Conservation (phyloP, 2,888 invertebrate genomes). For the Leptinotarsa peninsularis region DNA sequence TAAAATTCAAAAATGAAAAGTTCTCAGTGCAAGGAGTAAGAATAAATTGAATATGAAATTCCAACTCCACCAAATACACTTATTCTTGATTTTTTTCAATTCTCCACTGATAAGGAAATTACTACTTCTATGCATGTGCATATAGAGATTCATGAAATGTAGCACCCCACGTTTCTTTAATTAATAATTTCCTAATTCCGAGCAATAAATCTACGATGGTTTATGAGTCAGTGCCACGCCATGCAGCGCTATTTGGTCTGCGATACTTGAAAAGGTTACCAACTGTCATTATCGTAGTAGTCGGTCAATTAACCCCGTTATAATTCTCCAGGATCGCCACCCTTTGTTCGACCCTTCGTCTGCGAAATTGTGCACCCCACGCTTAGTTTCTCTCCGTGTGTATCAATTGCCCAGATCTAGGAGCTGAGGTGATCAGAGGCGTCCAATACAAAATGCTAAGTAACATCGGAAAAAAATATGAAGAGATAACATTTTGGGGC, state of each 20-base stretch:
- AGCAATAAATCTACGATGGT: slow-evolving; percentile 26
- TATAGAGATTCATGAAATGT: not conserved
- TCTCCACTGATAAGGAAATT: not conserved
- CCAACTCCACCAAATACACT: no score
- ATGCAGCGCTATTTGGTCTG: slow-evolving; percentile 17
- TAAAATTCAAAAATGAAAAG: no score
- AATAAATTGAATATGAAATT: no score
- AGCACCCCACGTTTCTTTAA: slow-evolving; percentile 16
- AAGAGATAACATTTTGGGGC: no score
- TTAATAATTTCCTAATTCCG: slow-evolving; percentile 30
- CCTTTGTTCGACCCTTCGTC: slow-evolving; percentile 50
- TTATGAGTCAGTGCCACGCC: slow-evolving; percentile 34
- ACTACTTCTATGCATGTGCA: not conserved
- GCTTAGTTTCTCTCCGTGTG: slow-evolving; percentile 35
- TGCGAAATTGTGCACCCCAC: slow-evolving; percentile 30
- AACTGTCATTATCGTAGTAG: slow-evolving; percentile 57
- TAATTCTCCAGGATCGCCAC: slow-evolving; percentile 52
- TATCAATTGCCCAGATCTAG: slow-evolving; percentile 38
- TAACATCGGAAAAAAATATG: not conserved
- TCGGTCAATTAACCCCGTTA: slow-evolving; percentile 59
- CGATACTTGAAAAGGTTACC: slow-evolving; percentile 46
- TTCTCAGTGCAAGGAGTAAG: no score
- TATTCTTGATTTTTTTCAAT: no score
- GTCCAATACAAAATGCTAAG: not conserved
- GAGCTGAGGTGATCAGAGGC: slow-evolving; percentile 24